Evolutionary conservation across 2,113 vertebrate genomes (phyloP).

Genomic region (Lepus europaeus): DNA sequence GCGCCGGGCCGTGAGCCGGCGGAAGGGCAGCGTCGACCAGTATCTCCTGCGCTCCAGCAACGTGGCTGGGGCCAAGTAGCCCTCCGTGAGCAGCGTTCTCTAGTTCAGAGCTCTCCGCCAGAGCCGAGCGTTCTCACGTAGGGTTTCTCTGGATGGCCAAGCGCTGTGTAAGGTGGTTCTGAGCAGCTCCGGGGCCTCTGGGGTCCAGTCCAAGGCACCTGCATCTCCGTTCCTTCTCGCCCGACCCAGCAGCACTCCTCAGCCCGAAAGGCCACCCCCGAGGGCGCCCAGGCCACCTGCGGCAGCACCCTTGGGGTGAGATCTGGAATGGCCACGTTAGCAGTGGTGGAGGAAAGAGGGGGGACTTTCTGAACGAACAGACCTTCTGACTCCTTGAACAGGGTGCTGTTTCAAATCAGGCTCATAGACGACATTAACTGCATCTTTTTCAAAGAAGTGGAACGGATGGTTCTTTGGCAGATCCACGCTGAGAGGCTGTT

Average conservation of each 20-base stretch:
- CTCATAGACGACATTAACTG: constrained; percentile 71
- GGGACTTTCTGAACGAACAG: constrained; percentile 61
- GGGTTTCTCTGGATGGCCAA: constrained; percentile 70
- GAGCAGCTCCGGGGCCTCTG: constrained; percentile 78
- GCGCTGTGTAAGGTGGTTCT: constrained; percentile 72
- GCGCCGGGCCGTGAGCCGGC: constrained; percentile 86
- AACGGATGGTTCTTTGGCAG: constrained; percentile 33
- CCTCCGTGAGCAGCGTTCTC: constrained; percentile 64
- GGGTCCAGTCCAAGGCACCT: constrained; percentile 46
- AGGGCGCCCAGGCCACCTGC: constrained; percentile 47
- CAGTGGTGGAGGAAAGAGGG: constrained; percentile 44
- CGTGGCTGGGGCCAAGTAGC: constrained; percentile 88
- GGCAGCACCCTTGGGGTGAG: constrained; percentile 46
- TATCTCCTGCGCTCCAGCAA: constrained; percentile 95
- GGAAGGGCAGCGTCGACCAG: constrained; percentile 88
- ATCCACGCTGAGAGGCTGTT: not conserved
- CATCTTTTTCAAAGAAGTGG: constrained; percentile 46
- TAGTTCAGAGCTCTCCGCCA: constrained; percentile 78
- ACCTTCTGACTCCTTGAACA: constrained; percentile 60
- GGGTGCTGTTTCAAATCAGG: constrained; percentile 69
- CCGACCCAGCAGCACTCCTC: constrained; percentile 51
- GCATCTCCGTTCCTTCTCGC: constrained; percentile 52
- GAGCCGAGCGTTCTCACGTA: constrained; percentile 73
- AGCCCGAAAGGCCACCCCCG: not conserved
- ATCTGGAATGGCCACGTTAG: constrained; percentile 52